These are phyloP conservation scores for Pogonomyrmex californicus DNA, from an alignment of 1,140 invertebrate species.

Conservation along the genomic window DNA sequence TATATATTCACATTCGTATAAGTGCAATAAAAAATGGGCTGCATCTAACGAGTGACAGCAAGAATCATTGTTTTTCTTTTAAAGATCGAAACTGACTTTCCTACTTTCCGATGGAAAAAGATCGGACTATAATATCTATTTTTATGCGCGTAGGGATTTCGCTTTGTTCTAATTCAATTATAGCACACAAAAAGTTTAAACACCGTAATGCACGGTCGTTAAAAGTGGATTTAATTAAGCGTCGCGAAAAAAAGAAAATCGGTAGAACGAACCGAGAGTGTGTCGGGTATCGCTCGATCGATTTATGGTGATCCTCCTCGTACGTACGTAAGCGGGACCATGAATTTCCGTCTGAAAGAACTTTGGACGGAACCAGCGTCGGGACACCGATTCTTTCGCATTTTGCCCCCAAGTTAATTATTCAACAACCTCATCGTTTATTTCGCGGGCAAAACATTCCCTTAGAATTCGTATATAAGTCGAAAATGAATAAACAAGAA, in stretches of 20 bases:
- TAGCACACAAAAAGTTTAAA: conserved; percentile 33
- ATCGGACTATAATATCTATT: conserved; percentile 23
- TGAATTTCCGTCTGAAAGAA: conserved; percentile 58
- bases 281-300: conserved; percentile 71
- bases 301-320: conserved; percentile 72
- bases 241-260: conserved; percentile 45
- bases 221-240: conserved; percentile 71
- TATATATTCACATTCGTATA: background rate
- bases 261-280: conserved; percentile 44
- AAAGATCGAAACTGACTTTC: conserved; percentile 11
- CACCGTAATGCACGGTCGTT: conserved; percentile 54
- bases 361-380: conserved; percentile 11
- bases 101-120: background rate
- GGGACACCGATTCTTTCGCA: background rate
- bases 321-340: conserved; percentile 42
- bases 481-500: background rate
- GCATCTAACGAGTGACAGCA: background rate
- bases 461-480: background rate
- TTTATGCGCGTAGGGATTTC: background rate
- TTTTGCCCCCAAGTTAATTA: conserved; percentile 58
- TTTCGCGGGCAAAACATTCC: background rate
- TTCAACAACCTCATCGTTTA: background rate
- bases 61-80: background rate
- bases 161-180: conserved; percentile 42
- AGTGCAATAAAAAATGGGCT: background rate